These are phyloP conservation scores for Aphelinus certus DNA, from an alignment of 1,140 invertebrate genomes.

Conservation along the genomic window DNA sequence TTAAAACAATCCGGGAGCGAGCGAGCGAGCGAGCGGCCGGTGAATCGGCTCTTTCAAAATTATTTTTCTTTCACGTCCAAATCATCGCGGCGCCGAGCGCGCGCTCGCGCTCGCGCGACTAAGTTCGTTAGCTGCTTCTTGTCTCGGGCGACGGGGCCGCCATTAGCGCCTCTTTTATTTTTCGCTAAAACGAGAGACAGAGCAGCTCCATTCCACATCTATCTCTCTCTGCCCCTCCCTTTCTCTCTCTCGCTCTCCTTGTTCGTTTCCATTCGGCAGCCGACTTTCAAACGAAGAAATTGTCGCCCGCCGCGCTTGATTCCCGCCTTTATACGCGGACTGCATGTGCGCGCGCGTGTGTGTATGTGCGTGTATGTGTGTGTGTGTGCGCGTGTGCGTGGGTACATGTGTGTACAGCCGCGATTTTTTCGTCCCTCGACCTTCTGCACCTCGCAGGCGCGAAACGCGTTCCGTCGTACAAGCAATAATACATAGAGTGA, in stretches of 20 bases:
- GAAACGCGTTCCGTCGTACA: background rate
- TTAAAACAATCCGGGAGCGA: conserved; percentile 1
- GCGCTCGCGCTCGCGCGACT: conserved; percentile 44
- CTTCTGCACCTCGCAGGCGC: conserved; percentile 9
- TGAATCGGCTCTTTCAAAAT: conserved; percentile 50
- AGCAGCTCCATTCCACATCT: too few relatives aligned
- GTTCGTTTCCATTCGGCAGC: conserved; percentile 44
- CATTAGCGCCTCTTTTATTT: conserved; percentile 42
- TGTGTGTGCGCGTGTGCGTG: too few relatives aligned
- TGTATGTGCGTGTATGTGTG: too few relatives aligned
- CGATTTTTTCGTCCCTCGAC: background rate
- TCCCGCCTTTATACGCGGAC: too few relatives aligned
- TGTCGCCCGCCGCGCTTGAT: conserved; percentile 9
- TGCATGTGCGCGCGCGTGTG: too few relatives aligned
- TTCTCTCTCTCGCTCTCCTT: conserved; percentile 26
- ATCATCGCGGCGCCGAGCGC: conserved; percentile 34
- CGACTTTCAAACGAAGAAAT: conserved; percentile 30
- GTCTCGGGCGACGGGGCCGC: conserved; percentile 50
- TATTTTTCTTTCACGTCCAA: conserved; percentile 23
- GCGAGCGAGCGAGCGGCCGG: conserved; percentile 35
- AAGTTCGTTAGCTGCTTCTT: conserved; percentile 63
- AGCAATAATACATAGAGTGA: too few relatives aligned
- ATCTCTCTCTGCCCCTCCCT: background rate
- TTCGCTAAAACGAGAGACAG: too few relatives aligned
- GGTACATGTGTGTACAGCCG: too few relatives aligned